A percentile compares a stretch with the other conserved stretches of the same genome.
phyloP scores from a whole-genome alignment of 2,113 vertebrate species.

The Corydoras sp. region DNA sequence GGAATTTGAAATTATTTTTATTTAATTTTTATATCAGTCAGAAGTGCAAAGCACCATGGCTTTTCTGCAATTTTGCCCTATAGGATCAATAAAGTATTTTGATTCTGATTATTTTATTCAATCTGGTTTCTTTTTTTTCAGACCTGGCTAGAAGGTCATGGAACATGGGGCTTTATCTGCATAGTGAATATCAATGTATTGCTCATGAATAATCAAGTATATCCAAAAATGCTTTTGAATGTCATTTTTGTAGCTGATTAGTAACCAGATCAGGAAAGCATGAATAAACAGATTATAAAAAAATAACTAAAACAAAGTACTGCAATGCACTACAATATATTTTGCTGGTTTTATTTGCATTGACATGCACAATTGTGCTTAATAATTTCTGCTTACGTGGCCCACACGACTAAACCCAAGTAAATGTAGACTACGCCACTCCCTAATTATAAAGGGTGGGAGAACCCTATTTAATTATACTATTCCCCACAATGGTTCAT shows the following conservation, averaged over 20 bases:
- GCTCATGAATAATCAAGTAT: not conserved
- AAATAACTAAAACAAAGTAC: no score
- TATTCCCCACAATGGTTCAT: no score
- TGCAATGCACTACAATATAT: not conserved
- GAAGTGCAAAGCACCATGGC: not conserved
- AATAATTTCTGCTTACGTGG: not conserved
- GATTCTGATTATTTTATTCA: not conserved
- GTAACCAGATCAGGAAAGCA: no score
- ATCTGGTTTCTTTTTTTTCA: slow-evolving; percentile 6
- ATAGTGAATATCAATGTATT: slow-evolving; percentile 27
- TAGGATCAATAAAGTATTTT: no score
- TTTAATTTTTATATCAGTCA: slow-evolving; percentile 13
- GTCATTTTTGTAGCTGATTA: no score
- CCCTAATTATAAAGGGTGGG: no score
- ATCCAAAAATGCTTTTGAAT: not conserved
- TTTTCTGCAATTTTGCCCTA: not conserved
- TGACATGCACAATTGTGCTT: no score
- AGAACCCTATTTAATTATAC: no score
- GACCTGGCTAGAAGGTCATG: slow-evolving; percentile 18
- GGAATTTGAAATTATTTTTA: not conserved
- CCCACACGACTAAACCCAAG: no score
- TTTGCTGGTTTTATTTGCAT: not conserved
- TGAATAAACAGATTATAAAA: no score
- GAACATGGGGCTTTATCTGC: not conserved
- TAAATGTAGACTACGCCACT: no score